Evolutionary conservation across 2,113 vertebrate species (phyloP).

Genomic region (Oreochromis tanganicae): DNA sequence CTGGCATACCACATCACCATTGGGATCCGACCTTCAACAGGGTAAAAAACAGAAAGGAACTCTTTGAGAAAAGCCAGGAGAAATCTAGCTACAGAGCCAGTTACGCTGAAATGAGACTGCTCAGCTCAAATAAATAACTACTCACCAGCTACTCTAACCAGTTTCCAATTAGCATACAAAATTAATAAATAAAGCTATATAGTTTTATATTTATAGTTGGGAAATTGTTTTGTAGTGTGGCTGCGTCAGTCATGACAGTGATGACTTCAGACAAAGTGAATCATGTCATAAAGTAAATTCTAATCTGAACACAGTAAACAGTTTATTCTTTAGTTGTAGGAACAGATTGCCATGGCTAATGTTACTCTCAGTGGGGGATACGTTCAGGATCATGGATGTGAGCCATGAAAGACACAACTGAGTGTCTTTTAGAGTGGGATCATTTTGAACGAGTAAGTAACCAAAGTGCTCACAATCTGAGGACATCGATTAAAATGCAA

Average conservation of each 20-base stretch:
- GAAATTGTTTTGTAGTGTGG: background rate
- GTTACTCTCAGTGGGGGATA: background rate
- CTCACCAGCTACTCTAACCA: background rate
- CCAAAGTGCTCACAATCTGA: background rate
- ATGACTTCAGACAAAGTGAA: background rate
- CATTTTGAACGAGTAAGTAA: background rate
- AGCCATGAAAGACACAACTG: background rate
- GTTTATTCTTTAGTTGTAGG: background rate
- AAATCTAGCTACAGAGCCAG: background rate
- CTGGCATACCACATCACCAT: constrained; percentile 81
- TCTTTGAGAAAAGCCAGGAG: background rate
- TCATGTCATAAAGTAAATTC: background rate
- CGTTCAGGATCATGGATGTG: background rate
- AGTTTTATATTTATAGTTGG: background rate
- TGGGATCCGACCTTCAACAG: constrained; percentile 77
- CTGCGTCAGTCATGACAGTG: background rate
- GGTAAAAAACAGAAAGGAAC: constrained; percentile 28
- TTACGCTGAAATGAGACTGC: background rate
- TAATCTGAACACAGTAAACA: background rate
- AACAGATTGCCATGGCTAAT: background rate
- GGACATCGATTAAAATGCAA: background rate
- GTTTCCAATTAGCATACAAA: background rate
- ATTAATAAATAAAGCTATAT: background rate
- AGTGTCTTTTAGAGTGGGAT: background rate
- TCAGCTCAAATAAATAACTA: background rate